phyloP scores from a whole-genome alignment of 2,797 vertebrate genomes.

The Pogonophryne albipinna region DNA sequence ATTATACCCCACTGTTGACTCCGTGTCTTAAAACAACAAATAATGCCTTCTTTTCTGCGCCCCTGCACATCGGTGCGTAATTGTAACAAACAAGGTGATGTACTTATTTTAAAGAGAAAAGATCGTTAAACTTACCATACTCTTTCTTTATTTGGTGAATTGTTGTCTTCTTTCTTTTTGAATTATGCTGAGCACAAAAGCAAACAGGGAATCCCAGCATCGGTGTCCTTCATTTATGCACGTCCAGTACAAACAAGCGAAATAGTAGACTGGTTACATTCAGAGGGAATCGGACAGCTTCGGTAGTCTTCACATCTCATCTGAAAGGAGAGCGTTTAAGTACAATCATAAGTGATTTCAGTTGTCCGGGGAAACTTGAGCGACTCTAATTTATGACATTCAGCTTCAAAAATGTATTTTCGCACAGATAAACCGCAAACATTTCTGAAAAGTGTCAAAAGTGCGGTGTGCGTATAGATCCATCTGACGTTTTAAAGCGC shows the following conservation, averaged over 20 bases:
- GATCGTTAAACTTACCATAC: slow-evolving; percentile 53
- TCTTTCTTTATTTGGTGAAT: background rate
- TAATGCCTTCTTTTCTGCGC: slow-evolving; percentile 12
- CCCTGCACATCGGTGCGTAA: slow-evolving; percentile 59
- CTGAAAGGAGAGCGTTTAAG: slow-evolving; percentile 3
- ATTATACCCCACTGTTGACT: background rate
- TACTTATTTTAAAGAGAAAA: background rate
- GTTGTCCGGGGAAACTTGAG: slow-evolving; percentile 16
- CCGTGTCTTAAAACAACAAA: background rate
- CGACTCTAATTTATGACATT: background rate
- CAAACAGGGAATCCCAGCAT: slow-evolving; percentile 36
- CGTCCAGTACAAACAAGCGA: slow-evolving; percentile 43
- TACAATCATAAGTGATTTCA: slow-evolving; percentile 3
- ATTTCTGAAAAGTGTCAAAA: slow-evolving; percentile 28
- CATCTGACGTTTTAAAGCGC: slow-evolving; percentile 17
- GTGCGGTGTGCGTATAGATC: slow-evolving; percentile 9
- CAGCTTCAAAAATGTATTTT: background rate
- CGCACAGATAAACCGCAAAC: slow-evolving; percentile 14
- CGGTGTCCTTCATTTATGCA: slow-evolving; percentile 58
- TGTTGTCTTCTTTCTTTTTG: background rate
- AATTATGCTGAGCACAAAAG: slow-evolving; percentile 9
- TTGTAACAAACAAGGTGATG: background rate
- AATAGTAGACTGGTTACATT: slow-evolving; percentile 1
- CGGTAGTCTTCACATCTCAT: slow-evolving; percentile 19
- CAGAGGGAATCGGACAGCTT: slow-evolving; percentile 7